Evolutionary conservation across 2,888 invertebrate species (phyloP), one percentile per base, ranked within the genome.

Genomic region (Scaptodrosophila latifasciaeformis): DNA sequence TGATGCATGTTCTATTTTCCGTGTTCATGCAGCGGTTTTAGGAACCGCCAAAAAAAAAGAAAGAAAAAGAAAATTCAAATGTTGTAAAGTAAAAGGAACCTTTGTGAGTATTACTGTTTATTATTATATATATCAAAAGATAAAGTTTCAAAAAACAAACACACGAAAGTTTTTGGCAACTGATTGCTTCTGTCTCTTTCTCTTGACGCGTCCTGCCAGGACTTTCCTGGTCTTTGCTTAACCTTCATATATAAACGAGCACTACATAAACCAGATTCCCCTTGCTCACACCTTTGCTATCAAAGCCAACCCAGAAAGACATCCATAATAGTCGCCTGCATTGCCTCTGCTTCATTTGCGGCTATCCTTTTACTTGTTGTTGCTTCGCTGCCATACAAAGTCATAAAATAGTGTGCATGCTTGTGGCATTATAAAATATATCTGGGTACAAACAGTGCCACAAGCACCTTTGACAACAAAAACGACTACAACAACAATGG

Each of bases 81-180:
- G 15, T 6, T 31, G 39, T 9, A 49, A 52, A 43, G 31, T 31
- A 31, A 59, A 43, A 48, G 30, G 49, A 69, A n/a, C n/a, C 50
- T 65, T 59, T 54, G 54, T 67, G 65, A 61, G 67, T 67, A 62
- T 69, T 69, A 65, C 58, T 72, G 64, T 67, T 75, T 75, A 74
- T 62, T 68, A 70, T 79, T 77, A 59, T 70, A 70, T 72, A 79
- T 79, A 79, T 75, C 74, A 76, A 64, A 67, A 76, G 59, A 72
- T 78, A 72, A 67, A 69, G 63, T 69, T 58, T 21, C 43, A 34
- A 35, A 34, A n/a, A n/a, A n/a, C n/a, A 6, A 6, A 45, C 67
- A 56, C 54, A 67, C 54, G 65, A 69, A 68, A 52, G 2, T 35
- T 15, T 2, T 35, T 12, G 24, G 24, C 24, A 7, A 7, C 4